A percentile compares a stretch with the other conserved stretches of the same genome.
These are phyloP conservation scores for Sander lucioperca DNA, from an alignment of 2,113 vertebrate genomes.

Conservation along the genomic window DNA sequence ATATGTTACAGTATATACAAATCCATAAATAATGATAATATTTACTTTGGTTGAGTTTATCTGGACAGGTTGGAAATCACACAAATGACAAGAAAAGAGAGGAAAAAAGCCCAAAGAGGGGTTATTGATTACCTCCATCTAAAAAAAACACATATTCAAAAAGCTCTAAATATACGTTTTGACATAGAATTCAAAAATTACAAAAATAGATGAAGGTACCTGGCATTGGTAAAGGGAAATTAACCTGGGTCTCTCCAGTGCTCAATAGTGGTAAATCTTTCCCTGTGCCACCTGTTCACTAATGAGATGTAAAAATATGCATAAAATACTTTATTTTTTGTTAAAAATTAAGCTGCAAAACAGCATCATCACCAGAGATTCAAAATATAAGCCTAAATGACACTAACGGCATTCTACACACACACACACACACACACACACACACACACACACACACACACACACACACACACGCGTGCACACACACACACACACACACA, in stretches of 20 bases:
- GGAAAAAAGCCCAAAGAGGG: neutral
- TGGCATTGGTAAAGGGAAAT: neutral
- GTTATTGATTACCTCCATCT: neutral
- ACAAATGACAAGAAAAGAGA: neutral
- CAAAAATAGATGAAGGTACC: too few species aligned
- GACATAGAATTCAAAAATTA: neutral
- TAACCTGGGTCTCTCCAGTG: neutral
- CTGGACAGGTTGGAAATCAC: neutral
- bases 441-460: neutral
- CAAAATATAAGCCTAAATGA: slow-evolving; percentile 26
- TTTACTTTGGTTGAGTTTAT: slow-evolving; percentile 7
- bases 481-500: slow-evolving; percentile 10
- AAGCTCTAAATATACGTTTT: neutral
- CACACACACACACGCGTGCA: neutral
- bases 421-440: neutral
- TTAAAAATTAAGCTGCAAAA: neutral
- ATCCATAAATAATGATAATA: neutral
- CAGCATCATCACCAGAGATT: slow-evolving; percentile 24
- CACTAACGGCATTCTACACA: neutral
- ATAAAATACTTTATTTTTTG: neutral
- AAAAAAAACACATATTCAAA: neutral
- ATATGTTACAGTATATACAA: neutral
- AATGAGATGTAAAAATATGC: neutral
- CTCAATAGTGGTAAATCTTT: too few species aligned
- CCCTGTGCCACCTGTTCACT: neutral